phyloP scores from a whole-genome alignment of 2,797 vertebrate species.

The Acrocephalus scirpaceus region DNA sequence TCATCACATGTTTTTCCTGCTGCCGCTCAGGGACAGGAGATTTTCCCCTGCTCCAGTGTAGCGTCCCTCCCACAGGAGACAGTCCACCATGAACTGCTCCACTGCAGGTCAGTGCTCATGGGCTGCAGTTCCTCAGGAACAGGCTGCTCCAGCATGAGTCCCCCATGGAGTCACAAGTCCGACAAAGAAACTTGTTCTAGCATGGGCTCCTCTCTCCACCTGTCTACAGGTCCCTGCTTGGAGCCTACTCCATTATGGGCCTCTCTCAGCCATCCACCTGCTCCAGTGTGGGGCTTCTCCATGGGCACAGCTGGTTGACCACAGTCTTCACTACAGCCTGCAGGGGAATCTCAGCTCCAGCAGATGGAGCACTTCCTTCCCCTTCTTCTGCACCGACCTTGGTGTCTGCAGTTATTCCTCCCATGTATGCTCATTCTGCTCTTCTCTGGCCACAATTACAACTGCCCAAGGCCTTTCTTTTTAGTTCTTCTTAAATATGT shows the following conservation, averaged over 20 bases:
- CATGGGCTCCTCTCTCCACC: fast-evolving
- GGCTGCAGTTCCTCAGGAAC: neutral
- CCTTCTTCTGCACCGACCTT: neutral
- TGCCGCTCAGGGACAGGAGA: neutral
- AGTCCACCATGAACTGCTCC: neutral
- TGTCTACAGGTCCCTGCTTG: neutral
- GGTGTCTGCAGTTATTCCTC: neutral
- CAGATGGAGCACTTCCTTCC: neutral
- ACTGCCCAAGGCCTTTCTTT: neutral
- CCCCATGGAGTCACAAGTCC: fast-evolving
- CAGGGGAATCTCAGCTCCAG: neutral
- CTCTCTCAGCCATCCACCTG: neutral
- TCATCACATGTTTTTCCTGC: neutral
- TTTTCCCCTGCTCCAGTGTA: neutral
- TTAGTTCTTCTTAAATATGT: neutral
- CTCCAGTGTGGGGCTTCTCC: fast-evolving
- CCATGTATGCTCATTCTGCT: neutral
- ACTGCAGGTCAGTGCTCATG: no score
- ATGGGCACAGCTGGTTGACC: fast-evolving
- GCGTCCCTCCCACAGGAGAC: fast-evolving
- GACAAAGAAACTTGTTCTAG: neutral
- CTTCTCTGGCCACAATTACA: neutral
- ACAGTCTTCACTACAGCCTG: fast-evolving
- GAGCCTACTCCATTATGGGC: neutral
- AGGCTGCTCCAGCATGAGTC: neutral